A percentile compares a stretch with the other conserved stretches of the same genome.
Evolutionary conservation across 1,140 invertebrate genomes (phyloP).

Genomic region (Coboldia fuscipes): DNA sequence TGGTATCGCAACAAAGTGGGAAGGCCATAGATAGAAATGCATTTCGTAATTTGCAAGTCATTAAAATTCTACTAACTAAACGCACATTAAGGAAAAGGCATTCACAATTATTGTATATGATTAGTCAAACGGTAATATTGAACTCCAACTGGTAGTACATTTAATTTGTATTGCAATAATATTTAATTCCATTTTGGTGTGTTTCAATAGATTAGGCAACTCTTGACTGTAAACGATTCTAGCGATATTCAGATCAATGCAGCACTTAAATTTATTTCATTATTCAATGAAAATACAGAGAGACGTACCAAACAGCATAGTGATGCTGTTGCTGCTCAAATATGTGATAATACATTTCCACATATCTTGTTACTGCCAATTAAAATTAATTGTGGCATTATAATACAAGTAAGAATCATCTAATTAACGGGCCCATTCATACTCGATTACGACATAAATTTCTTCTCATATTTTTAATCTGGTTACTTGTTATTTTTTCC

Average conservation of each 20-base stretch:
- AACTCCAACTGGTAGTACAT: too few relatives aligned
- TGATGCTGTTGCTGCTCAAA: conserved; percentile 11
- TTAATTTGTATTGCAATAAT: background rate
- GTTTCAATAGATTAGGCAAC: background rate
- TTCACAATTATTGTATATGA: too few relatives aligned
- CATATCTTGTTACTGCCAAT: conserved; percentile 27
- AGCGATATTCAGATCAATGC: background rate
- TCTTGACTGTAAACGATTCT: background rate
- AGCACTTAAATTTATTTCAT: too few relatives aligned
- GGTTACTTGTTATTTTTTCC: conserved; percentile 12
- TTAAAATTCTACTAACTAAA: too few relatives aligned
- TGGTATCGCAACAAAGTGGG: background rate
- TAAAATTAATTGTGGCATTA: conserved; percentile 27
- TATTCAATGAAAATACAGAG: background rate
- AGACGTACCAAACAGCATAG: background rate
- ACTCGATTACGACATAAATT: too few relatives aligned
- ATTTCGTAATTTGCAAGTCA: too few relatives aligned
- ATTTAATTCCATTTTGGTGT: background rate
- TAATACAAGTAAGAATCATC: conserved; percentile 26
- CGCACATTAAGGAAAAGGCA: too few relatives aligned
- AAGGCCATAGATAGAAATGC: too few relatives aligned
- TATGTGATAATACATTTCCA: conserved; percentile 32
- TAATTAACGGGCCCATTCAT: conserved; percentile 21
- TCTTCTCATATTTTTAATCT: background rate
- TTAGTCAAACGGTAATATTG: too few relatives aligned